These are phyloP conservation scores for Eupithecia subfuscata DNA, from an alignment of 2,888 invertebrate genomes.

Conservation along the genomic window DNA sequence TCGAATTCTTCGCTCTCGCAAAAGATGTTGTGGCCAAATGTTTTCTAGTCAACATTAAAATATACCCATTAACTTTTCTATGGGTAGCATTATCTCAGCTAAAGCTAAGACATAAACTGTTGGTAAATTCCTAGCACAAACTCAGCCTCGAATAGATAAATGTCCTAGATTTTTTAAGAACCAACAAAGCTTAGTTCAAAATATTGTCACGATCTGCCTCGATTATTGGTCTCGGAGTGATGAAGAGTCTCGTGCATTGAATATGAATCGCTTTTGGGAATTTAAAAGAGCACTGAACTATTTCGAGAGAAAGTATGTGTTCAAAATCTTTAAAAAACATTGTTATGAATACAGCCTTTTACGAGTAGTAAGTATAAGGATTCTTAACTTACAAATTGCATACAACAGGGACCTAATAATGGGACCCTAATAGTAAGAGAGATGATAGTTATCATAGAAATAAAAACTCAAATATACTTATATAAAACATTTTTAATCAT, in stretches of 20 bases:
- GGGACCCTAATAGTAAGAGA: background rate
- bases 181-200: conserved; percentile 29
- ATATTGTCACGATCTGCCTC: conserved; percentile 35
- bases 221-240: conserved; percentile 39
- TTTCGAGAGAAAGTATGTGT: background rate
- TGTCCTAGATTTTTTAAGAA: background rate
- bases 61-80: background rate
- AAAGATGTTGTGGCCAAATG: too few relatives aligned
- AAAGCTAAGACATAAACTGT: too few relatives aligned
- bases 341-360: background rate
- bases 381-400: background rate
- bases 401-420: too few relatives aligned
- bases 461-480: background rate
- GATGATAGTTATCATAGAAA: background rate
- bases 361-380: background rate
- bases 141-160: background rate
- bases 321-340: background rate
- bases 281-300: conserved; percentile 13
- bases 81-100: too few relatives aligned
- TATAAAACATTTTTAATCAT: background rate
- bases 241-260: conserved; percentile 36
- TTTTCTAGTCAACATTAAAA: background rate
- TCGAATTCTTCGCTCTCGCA: too few relatives aligned
- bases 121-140: background rate
- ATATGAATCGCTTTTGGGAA: conserved; percentile 26